phyloP scores from a whole-genome alignment of 2,113 vertebrate species.

The Saguinus imperator region DNA sequence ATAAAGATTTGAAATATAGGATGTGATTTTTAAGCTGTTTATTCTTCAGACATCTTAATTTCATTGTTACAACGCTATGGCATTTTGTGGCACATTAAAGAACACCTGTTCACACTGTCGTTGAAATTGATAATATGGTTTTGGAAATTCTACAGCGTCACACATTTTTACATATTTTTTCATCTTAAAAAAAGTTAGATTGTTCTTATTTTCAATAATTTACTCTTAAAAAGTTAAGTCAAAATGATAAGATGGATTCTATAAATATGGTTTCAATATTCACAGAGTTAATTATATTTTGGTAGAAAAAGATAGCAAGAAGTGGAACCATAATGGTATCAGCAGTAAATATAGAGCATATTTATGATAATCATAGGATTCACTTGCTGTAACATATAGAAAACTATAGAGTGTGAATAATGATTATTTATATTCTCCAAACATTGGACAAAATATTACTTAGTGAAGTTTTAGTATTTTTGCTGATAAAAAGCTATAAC shows the following conservation, averaged over 20 bases:
- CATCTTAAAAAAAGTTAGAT: neutral
- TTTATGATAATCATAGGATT: neutral
- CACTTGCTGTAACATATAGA: neutral
- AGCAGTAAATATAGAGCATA: neutral
- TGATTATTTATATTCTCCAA: neutral
- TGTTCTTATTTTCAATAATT: neutral
- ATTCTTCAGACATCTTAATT: neutral
- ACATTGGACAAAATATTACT: neutral
- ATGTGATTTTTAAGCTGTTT: neutral
- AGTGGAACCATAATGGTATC: neutral
- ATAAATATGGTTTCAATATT: neutral
- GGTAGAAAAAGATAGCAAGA: neutral
- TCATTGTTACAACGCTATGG: neutral
- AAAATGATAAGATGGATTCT: neutral
- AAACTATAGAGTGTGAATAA: neutral
- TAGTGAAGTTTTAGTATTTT: neutral
- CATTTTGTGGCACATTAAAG: neutral
- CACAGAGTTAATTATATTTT: neutral
- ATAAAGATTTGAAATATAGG: neutral
- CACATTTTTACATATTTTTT: neutral
- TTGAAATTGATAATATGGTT: neutral
- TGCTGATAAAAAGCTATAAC: neutral
- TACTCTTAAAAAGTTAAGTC: neutral
- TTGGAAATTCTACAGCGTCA: neutral
- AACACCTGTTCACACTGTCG: neutral